These are phyloP conservation scores for Rhagonycha lutea DNA, from an alignment of 2,888 invertebrate species.

Conservation along the genomic window DNA sequence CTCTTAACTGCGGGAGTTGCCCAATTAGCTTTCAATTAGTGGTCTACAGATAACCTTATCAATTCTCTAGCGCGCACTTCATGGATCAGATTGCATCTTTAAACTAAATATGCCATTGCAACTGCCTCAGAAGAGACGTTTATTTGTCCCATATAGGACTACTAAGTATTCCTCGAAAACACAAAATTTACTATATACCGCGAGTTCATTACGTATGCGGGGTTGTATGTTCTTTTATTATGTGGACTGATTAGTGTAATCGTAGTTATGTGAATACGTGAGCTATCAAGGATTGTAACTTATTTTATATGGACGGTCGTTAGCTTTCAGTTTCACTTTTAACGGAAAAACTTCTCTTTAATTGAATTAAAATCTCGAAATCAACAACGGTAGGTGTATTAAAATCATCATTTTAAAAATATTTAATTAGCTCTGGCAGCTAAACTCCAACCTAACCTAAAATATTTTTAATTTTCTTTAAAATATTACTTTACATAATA, in stretches of 20 bases:
- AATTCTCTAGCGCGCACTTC: conserved; percentile 48
- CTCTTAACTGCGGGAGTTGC: conserved; percentile 53
- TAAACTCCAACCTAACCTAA: background rate
- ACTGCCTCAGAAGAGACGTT: conserved; percentile 27
- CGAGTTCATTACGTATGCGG: conserved; percentile 44
- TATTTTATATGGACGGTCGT: background rate
- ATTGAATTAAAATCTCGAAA: background rate
- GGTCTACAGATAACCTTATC: conserved; percentile 54
- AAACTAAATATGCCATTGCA: conserved; percentile 27
- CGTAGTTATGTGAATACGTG: conserved; percentile 50
- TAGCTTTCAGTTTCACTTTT: background rate
- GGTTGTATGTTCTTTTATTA: conserved; percentile 48
- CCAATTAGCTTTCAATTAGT: conserved; percentile 58
- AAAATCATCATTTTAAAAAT: background rate
- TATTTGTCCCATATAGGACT: conserved; percentile 30
- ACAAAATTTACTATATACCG: conserved; percentile 22
- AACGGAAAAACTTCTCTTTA: background rate
- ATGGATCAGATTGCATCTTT: conserved; percentile 39
- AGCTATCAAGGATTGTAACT: conserved; percentile 37
- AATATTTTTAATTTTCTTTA: background rate
- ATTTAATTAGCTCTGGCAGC: background rate
- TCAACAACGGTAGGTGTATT: background rate
- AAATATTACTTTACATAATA: background rate
- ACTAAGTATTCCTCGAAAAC: conserved; percentile 31
- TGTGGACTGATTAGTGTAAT: conserved; percentile 47